A percentile compares a stretch with the other conserved stretches of the same genome.
Evolutionary conservation across 2,888 invertebrate genomes (phyloP).

Genomic region (Epiblema foenella): DNA sequence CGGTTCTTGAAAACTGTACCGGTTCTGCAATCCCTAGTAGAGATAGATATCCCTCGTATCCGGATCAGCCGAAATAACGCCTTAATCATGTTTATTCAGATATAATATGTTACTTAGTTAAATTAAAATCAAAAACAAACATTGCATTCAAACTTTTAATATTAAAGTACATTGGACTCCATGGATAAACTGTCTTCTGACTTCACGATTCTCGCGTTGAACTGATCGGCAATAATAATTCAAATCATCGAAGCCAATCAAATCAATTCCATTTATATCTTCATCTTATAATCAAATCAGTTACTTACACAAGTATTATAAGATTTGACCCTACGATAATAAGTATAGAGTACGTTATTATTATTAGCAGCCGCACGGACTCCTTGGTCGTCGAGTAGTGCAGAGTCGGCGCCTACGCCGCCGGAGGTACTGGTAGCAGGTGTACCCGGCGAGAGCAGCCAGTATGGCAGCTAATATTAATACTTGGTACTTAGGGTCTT

Average conservation of each 20-base stretch:
- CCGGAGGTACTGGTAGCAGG: background rate
- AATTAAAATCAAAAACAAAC: too few relatives aligned
- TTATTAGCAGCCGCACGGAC: background rate
- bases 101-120: too few relatives aligned
- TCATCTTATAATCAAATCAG: too few relatives aligned
- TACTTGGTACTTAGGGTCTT: constrained; percentile 1
- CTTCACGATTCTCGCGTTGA: background rate
- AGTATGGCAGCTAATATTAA: constrained; percentile 1
- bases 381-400: background rate
- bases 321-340: background rate
- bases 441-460: background rate
- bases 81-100: too few relatives aligned
- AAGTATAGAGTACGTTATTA: background rate
- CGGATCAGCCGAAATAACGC: too few relatives aligned
- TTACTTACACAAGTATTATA: background rate
- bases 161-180: background rate
- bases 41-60: too few relatives aligned
- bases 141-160: background rate
- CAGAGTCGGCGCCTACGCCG: background rate
- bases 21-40: too few relatives aligned
- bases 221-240: background rate
- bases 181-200: background rate
- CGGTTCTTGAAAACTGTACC: too few relatives aligned
- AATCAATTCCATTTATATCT: too few relatives aligned
- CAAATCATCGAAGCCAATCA: background rate